Evolutionary conservation across 2,797 vertebrate species (phyloP).

Genomic region (Cheirogaleus major): DNA sequence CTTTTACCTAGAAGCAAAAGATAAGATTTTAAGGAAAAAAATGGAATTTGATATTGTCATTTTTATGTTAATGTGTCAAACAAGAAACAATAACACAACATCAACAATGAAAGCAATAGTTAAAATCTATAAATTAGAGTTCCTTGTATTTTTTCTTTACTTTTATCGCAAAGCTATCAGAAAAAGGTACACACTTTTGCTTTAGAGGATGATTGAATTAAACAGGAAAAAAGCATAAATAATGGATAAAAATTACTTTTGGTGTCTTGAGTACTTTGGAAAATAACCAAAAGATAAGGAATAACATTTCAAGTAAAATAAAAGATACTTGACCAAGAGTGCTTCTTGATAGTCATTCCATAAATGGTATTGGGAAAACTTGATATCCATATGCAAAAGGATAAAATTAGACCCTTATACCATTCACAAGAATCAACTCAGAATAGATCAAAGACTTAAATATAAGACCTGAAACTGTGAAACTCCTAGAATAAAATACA

Average conservation of each 20-base stretch:
- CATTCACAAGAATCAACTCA: background rate
- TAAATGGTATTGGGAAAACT: background rate
- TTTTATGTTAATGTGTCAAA: background rate
- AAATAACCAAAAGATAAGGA: background rate
- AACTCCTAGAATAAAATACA: background rate
- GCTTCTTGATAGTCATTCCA: background rate
- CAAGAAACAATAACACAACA: background rate
- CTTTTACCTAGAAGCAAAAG: background rate
- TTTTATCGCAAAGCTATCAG: background rate
- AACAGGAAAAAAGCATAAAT: background rate
- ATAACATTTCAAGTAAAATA: background rate
- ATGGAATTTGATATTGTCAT: background rate
- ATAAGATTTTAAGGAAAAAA: background rate
- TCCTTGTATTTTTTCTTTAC: background rate
- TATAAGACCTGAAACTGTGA: background rate
- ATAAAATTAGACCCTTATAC: background rate
- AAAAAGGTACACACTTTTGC: background rate
- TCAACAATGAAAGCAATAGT: background rate
- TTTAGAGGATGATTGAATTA: background rate
- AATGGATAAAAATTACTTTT: background rate
- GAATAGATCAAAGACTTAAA: too few species aligned
- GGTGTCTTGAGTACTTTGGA: background rate
- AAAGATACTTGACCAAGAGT: background rate
- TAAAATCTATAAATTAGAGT: background rate
- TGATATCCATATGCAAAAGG: background rate